Percentiles rank a stretch among this genome's conserved stretches.
Conservation (phyloP, 2,113 vertebrate species). For the Mustelus asterias region DNA sequence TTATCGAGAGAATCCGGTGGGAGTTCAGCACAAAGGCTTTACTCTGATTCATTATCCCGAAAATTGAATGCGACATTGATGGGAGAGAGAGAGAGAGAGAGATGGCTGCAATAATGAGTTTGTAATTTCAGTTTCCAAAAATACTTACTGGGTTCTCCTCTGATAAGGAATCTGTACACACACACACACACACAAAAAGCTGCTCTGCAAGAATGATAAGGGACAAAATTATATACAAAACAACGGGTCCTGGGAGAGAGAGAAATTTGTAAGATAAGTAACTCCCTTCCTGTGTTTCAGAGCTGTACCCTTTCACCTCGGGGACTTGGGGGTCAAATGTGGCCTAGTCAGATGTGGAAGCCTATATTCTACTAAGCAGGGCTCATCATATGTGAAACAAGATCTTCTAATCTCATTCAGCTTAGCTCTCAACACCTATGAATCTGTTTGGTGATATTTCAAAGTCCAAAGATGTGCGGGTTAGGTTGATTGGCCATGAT, state of each 20-base stretch:
- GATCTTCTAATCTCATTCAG: neutral
- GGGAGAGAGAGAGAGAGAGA: neutral
- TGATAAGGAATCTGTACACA: too few species aligned
- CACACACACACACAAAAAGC: neutral
- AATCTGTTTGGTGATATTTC: too few species aligned
- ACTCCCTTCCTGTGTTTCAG: neutral
- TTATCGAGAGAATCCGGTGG: neutral
- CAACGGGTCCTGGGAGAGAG: neutral
- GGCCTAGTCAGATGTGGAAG: neutral
- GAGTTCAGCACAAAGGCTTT: neutral
- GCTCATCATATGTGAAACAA: neutral
- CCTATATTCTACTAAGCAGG: neutral
- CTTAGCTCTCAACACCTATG: neutral
- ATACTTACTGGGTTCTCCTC: neutral
- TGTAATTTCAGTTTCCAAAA: neutral
- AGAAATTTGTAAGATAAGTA: neutral
- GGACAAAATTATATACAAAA: neutral
- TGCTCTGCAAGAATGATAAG: neutral
- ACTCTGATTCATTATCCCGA: neutral
- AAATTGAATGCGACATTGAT: neutral
- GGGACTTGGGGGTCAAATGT: neutral
- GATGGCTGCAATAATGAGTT: neutral
- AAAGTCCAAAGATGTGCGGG: too few species aligned
- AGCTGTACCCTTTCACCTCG: neutral
- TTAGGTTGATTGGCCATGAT: too few species aligned